A percentile compares a stretch with the other conserved stretches of the same genome.
These are phyloP conservation scores for Leptodactylus fallax DNA, from an alignment of 2,797 vertebrate genomes.

Conservation along the genomic window DNA sequence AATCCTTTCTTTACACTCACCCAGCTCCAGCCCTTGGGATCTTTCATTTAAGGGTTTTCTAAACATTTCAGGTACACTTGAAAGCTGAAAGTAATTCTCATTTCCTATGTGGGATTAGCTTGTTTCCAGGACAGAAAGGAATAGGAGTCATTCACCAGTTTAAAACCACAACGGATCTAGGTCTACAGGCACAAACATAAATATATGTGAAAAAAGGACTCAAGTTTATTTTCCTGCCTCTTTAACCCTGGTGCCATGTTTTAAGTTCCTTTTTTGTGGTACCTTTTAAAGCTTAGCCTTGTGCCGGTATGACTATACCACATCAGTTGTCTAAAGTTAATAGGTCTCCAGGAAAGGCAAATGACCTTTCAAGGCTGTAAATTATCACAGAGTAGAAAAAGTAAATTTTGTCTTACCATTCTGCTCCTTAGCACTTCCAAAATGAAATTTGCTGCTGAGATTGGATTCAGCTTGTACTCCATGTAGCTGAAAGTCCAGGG, in stretches of 20 bases:
- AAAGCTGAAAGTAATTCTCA: constrained; percentile 89
- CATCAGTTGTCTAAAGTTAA: constrained; percentile 37
- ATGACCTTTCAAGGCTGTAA: constrained; percentile 30
- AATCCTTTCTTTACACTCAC: constrained; percentile 84
- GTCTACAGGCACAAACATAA: constrained; percentile 63
- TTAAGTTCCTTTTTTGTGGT: constrained; percentile 53
- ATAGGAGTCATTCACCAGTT: constrained; percentile 79
- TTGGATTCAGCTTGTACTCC: constrained; percentile 87
- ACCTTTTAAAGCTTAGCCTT: constrained; percentile 40
- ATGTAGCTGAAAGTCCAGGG: constrained; percentile 84
- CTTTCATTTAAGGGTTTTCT: constrained; percentile 82
- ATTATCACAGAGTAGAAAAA: constrained; percentile 34
- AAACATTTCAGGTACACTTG: constrained; percentile 89
- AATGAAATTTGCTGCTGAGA: constrained; percentile 88
- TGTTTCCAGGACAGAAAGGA: constrained; percentile 80
- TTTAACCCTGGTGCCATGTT: constrained; percentile 27
- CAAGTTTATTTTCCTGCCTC: constrained; percentile 23
- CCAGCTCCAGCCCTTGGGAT: constrained; percentile 82
- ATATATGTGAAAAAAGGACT: neutral
- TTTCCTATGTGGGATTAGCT: constrained; percentile 87
- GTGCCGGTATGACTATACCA: neutral
- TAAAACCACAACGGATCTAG: constrained; percentile 70
- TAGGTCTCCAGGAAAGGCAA: neutral
- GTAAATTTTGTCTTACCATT: constrained; percentile 83
- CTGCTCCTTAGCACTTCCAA: constrained; percentile 88